Evolutionary conservation across 2,113 vertebrate genomes (phyloP), one percentile per base, ranked within the genome.

Genomic region (Percopsis transmontana): DNA sequence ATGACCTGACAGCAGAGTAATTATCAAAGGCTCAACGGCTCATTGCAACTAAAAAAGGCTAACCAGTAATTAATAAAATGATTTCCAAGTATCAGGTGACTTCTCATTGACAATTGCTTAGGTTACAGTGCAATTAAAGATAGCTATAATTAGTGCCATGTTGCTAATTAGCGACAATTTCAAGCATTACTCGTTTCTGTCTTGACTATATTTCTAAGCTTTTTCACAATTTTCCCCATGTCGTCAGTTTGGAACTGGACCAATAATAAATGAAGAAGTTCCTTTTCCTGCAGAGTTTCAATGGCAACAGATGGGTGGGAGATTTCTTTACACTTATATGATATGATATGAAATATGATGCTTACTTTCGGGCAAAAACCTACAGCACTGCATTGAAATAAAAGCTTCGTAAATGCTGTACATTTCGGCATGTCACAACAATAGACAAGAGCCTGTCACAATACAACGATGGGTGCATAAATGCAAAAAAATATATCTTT

Each of bases 111-210:
- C 86, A 88, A 91, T 85, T 88, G 81, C 81, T 76, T 87, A 87
- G 84, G 85, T 85, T 91, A 86, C 83, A 65, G 54, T 85, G 88
- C 88, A 93, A 92, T 93, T 90, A 90, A 85, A 90, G 76, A 88
- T 71, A 86, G 84, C 81, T 83, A 88, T 91, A 92, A 92, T 92
- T 92, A 92, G 85, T 50, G 62, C 20, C 57, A 75, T 87, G 79
- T 82, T 85, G 85, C 88, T 90, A 92, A 92, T 92, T 92, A 92
- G 87, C 66, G 76, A 85, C 79, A 82, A 86, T 83, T 86, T 84
- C 56, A 56, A 80, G 77, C 79, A 77, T 79, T 71, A 62, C 52
- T 67, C 70, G 75, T 73, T 75, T 72, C 77, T 79, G 81, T 85
- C 63, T 77, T 69, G 65, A 70, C 79, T 76, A 27, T 53, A 64